Evolutionary conservation across 92 coral and sea anemone genomes (phyloP).

Genomic region (Meandrina meandrites): DNA sequence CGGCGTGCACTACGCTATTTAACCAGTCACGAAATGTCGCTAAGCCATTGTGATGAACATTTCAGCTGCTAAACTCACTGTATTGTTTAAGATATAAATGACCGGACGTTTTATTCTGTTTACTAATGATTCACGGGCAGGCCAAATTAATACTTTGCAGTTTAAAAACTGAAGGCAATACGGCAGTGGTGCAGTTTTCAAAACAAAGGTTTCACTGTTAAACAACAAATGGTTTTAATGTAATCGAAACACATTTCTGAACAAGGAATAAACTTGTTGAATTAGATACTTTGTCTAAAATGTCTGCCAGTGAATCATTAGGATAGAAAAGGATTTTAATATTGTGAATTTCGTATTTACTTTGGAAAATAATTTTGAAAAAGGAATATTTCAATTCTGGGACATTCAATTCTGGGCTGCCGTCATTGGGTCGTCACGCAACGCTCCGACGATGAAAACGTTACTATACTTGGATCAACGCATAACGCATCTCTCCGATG

Average conservation of each 20-base stretch:
- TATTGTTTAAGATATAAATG: neutral
- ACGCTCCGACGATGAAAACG: neutral
- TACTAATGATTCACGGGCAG: neutral
- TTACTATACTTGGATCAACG: neutral
- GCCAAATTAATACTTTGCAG: neutral
- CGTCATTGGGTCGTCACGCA: neutral
- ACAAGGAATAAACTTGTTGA: no score
- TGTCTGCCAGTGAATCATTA: no score
- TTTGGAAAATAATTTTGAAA: no score
- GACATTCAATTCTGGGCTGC: neutral
- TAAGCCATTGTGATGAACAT: neutral
- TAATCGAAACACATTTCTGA: no score
- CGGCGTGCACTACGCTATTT: neutral
- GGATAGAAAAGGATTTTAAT: neutral
- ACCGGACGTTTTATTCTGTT: neutral
- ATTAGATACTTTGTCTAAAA: no score
- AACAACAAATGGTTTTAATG: neutral
- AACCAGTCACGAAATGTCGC: neutral
- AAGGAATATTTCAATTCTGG: neutral
- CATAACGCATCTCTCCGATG: neutral
- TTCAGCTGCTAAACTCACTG: neutral
- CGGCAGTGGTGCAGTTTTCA: neutral
- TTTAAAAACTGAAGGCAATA: neutral
- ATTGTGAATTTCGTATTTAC: neutral
- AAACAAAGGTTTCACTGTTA: neutral